phyloP scores from a whole-genome alignment of 1,140 invertebrate genomes.

The Neotoxoptera formosana region DNA sequence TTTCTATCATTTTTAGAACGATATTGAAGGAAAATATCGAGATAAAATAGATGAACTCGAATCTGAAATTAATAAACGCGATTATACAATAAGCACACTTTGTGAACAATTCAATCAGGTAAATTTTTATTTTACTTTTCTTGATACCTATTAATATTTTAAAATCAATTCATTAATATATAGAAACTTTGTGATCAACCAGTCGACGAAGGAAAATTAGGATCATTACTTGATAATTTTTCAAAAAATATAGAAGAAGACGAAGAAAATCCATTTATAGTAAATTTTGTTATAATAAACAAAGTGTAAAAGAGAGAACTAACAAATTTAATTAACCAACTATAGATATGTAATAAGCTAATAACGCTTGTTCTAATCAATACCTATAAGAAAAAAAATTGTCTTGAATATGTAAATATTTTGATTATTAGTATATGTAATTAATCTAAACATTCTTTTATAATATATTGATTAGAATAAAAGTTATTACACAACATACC shows the following conservation, averaged over 20 bases:
- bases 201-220: conserved; percentile 27
- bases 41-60: conserved; percentile 69
- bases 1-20: conserved; percentile 64
- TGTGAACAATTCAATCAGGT: conserved; percentile 51
- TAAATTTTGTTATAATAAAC: neutral
- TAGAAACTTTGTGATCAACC: conserved; percentile 45
- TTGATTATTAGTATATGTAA: neutral
- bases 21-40: conserved; percentile 67
- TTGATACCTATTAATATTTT: neutral
- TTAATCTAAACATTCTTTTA: neutral
- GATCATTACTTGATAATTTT: conserved; percentile 21
- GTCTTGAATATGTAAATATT: neutral
- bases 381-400: neutral
- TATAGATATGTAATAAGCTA: neutral
- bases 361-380: neutral
- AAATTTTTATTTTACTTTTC: neutral
- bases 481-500: neutral
- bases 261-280: conserved; percentile 34
- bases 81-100: conserved; percentile 47
- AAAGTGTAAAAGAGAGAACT: neutral
- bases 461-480: neutral
- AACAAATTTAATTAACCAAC: neutral
- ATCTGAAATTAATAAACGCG: conserved; percentile 49
- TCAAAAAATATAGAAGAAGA: conserved; percentile 26
- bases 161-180: neutral